phyloP scores from a whole-genome alignment of 2,113 vertebrate species.

The Orthonyx spaldingii region DNA sequence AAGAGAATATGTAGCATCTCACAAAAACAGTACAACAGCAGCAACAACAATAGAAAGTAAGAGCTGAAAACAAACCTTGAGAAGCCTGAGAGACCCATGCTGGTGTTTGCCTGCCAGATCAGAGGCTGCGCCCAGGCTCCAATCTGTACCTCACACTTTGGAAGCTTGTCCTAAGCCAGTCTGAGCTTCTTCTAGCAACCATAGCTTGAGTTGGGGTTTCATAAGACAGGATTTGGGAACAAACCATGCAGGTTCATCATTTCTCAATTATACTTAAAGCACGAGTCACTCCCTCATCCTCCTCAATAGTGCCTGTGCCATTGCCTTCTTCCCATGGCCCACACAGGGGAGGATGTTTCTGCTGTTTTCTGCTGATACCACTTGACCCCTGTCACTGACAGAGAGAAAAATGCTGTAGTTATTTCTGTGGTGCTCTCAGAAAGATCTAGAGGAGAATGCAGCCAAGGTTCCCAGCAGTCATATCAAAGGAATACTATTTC shows the following conservation, averaged over 20 bases:
- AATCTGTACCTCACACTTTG: accelerated
- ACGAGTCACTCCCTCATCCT: background rate
- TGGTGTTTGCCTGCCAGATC: background rate
- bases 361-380: background rate
- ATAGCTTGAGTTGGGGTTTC: background rate
- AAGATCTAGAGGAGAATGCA: background rate
- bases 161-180: background rate
- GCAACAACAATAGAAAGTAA: background rate
- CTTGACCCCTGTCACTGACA: background rate
- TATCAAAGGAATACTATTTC: background rate
- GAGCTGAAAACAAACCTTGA: background rate
- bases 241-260: background rate
- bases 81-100: background rate
- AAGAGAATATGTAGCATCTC: background rate
- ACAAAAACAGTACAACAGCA: background rate
- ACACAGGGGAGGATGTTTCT: background rate
- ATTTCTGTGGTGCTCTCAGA: background rate
- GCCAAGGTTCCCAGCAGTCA: background rate
- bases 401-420: background rate
- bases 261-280: background rate
- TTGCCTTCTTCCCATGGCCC: background rate
- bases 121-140: background rate
- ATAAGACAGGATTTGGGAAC: background rate
- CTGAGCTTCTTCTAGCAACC: background rate
- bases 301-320: background rate